phyloP scores from a whole-genome alignment of 2,888 invertebrate species.

The Trissonchulus sp. region DNA sequence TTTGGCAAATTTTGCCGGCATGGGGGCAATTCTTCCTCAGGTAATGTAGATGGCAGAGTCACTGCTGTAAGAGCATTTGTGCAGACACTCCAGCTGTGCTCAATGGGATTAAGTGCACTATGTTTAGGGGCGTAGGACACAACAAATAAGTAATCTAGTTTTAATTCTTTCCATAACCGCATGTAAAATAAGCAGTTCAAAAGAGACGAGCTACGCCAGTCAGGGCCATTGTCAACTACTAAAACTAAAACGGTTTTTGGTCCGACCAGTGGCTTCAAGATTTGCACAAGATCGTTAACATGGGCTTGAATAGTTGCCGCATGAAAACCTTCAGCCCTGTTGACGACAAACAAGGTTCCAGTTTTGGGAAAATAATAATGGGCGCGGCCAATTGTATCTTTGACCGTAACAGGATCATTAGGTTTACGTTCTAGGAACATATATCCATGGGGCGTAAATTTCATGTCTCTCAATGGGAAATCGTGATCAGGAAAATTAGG shows the following conservation, averaged over 20 bases:
- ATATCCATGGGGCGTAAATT: slow-evolving; percentile 21
- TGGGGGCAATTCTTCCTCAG: not conserved
- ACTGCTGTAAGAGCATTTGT: not conserved
- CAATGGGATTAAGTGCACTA: slow-evolving; percentile 7
- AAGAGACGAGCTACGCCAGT: not conserved
- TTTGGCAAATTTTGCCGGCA: slow-evolving; percentile 1
- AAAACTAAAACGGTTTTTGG: not conserved
- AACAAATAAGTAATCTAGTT: not conserved
- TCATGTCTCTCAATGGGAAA: not conserved
- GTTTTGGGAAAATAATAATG: not conserved
- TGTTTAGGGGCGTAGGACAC: slow-evolving; percentile 3
- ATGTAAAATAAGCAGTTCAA: not conserved
- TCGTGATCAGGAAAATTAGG: slow-evolving; percentile 26
- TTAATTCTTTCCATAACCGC: not conserved
- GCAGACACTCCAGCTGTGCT: slow-evolving; percentile 17
- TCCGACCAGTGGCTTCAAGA: not conserved
- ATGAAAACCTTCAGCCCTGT: slow-evolving; percentile 8
- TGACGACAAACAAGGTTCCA: slow-evolving; percentile 18
- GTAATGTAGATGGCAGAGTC: slow-evolving; percentile 8
- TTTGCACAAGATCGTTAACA: not conserved
- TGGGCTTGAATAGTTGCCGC: slow-evolving; percentile 6
- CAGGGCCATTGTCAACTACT: slow-evolving; percentile 22
- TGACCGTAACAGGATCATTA: not conserved
- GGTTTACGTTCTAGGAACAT: not conserved
- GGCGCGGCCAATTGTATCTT: not conserved